Conservation (phyloP, 2,888 invertebrate species). For the Rhingia rostrata region DNA sequence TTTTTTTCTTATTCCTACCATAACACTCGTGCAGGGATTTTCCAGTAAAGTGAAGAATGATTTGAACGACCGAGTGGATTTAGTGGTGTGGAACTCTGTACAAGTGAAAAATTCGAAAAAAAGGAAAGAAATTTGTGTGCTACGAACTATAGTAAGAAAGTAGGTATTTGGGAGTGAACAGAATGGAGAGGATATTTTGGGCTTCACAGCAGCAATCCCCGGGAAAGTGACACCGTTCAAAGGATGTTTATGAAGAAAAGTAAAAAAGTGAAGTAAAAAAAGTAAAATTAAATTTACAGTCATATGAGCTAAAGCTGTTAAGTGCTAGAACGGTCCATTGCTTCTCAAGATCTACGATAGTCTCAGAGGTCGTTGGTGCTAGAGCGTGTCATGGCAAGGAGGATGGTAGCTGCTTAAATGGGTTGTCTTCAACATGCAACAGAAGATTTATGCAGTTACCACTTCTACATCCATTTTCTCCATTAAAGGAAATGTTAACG, state of each 20-base stretch:
- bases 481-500: conserved; percentile 45
- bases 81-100: conserved; percentile 62
- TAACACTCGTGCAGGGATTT: conserved; percentile 63
- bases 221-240: conserved; percentile 61
- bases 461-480: conserved; percentile 44
- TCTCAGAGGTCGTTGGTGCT: conserved; percentile 16
- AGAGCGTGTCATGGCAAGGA: neutral
- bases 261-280: conserved; percentile 53
- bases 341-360: conserved; percentile 69
- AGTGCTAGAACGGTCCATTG: conserved; percentile 76
- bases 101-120: conserved; percentile 62
- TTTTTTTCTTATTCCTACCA: conserved; percentile 53
- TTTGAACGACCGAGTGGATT: conserved; percentile 63
- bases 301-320: conserved; percentile 76
- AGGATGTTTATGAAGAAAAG: conserved; percentile 51
- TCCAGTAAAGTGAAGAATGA: conserved; percentile 72
- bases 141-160: conserved; percentile 38
- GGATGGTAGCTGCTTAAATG: conserved; percentile 40
- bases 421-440: conserved; percentile 11
- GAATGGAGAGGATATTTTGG: neutral
- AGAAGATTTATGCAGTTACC: conserved; percentile 25
- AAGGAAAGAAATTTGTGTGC: conserved; percentile 34
- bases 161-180: conserved; percentile 8
- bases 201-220: conserved; percentile 28
- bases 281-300: conserved; percentile 75